These are phyloP conservation scores for Lepidothrix coronata DNA, from an alignment of 2,113 vertebrate species.

Conservation along the genomic window DNA sequence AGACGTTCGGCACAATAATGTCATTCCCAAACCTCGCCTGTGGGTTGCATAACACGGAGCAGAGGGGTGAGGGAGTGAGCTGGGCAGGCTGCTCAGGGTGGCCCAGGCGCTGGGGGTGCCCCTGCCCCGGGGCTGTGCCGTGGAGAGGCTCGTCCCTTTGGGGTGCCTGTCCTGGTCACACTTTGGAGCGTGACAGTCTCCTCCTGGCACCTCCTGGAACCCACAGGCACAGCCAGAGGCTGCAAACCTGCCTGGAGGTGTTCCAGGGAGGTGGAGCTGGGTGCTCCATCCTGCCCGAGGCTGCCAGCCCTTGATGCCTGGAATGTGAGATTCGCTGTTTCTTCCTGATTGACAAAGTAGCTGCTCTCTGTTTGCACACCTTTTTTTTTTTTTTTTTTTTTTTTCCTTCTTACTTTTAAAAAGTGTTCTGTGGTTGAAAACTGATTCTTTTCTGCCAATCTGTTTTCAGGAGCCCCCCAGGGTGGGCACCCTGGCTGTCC, in stretches of 20 bases:
- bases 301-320: background rate
- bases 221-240: fast-evolving
- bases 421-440: background rate
- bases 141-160: background rate
- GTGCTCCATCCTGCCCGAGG: background rate
- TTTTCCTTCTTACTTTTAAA: background rate
- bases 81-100: background rate
- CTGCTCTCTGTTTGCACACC: background rate
- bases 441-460: background rate
- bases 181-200: fast-evolving
- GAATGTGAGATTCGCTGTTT: background rate
- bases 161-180: background rate
- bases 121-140: background rate
- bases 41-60: background rate
- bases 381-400: background rate
- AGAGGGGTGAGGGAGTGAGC: background rate
- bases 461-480: background rate
- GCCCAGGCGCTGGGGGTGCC: background rate
- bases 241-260: background rate
- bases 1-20: background rate
- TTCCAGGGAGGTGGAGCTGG: fast-evolving
- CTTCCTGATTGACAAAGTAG: background rate
- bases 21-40: background rate
- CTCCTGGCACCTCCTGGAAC: background rate
- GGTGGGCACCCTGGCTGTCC: background rate